Conservation (phyloP, 2,113 vertebrate genomes). For the Amphilophus citrinellus region DNA sequence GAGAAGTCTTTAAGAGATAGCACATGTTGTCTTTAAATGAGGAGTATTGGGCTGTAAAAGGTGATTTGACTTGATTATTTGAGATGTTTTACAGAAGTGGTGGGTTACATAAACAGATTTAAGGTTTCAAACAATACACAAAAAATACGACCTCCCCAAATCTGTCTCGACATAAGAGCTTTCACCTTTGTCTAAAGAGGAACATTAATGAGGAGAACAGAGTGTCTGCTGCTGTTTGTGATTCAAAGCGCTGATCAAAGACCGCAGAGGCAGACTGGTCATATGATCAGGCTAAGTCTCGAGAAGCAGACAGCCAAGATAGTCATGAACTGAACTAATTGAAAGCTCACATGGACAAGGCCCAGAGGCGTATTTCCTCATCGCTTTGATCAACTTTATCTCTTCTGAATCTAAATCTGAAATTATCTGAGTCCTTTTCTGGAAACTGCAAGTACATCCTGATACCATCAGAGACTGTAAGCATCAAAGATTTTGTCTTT, state of each 20-base stretch:
- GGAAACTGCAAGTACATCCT: neutral
- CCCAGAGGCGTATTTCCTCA: neutral
- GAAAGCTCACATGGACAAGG: conserved; percentile 14
- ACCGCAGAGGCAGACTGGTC: conserved; percentile 31
- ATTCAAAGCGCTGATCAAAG: conserved; percentile 62
- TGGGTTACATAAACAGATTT: neutral
- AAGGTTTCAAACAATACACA: neutral
- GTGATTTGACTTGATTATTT: neutral
- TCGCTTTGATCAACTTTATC: neutral
- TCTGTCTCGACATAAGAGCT: neutral
- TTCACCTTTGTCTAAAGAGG: neutral
- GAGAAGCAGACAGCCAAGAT: conserved; percentile 16
- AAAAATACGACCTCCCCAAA: neutral
- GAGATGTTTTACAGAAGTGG: neutral
- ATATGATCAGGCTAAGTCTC: conserved; percentile 34
- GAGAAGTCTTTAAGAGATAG: neutral
- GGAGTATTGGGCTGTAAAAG: neutral
- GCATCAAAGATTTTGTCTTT: neutral
- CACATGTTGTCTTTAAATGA: neutral
- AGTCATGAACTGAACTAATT: conserved; percentile 20
- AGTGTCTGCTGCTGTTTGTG: conserved; percentile 23
- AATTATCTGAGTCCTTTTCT: neutral
- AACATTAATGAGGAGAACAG: conserved; percentile 40
- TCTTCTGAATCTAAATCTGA: neutral
- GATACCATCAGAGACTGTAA: neutral